Evolutionary conservation across 2,888 invertebrate genomes (phyloP), one percentile per base, ranked within the genome.

Genomic region (Eudasyphora cyanicolor): DNA sequence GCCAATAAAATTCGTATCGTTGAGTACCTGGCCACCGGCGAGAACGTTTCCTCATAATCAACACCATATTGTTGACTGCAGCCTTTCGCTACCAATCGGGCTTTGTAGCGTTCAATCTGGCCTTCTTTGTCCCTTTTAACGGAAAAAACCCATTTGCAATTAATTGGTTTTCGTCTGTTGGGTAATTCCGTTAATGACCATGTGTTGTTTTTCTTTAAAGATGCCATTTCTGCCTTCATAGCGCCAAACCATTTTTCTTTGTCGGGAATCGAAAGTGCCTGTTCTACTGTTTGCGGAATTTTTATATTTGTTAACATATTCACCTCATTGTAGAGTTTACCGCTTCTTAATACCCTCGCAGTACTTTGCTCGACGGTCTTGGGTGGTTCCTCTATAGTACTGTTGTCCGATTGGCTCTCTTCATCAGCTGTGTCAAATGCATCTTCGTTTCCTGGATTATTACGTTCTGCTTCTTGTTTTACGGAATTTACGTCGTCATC

Each of bases 91-190:
- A 77, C 76, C 1, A 77, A 27, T 0, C 77, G 51, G 1, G 70
- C 70, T 17, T 45, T 77, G 10, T 49, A 76, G 8, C 69, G 62
- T 24, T 67, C 76, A 3, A 76, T 19, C 1, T 67, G 12, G 17
- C 77, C 70, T 12, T 69, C 19, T 21, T 45, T 62, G 14, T 71
- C 29, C 0, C 38, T 35, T 73, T 74, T 74, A 4, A 79, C 3
- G 0, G 67, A 24, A 32, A 82, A 86, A 2, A 85, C 85, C 84
- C 86, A 86, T 42, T 73, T 85, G 35, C 80, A 75, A 0, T 71
- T 67, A 60, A 85, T 84, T 12, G 85, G 60, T 60, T 17, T 74
- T n/a, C 82, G 75, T 70, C 74, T 70, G n/a, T 24, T 12, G 14
- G 81, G 84, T 45, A 86, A 74, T 69, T 85, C 84, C 6, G 71